Percentiles rank a stretch among this genome's conserved stretches.
Evolutionary conservation across 2,113 vertebrate species (phyloP).

Genomic region (Ramphastos sulfuratus): DNA sequence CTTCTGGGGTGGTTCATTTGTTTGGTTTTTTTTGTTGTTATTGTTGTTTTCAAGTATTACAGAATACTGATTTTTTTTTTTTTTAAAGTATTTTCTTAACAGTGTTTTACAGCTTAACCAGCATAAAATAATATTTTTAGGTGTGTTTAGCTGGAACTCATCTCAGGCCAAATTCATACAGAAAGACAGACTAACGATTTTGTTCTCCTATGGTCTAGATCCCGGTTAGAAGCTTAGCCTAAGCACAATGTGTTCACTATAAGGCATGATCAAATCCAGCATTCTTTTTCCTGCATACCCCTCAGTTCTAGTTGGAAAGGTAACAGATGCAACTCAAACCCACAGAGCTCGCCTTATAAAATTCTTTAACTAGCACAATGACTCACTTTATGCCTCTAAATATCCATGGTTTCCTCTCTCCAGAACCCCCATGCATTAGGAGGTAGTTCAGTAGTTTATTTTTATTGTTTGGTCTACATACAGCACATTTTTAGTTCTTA

Average conservation of each 20-base stretch:
- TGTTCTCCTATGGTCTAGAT: slow-evolving; percentile 49
- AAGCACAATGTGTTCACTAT: slow-evolving; percentile 66
- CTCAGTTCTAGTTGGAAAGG: slow-evolving; percentile 73
- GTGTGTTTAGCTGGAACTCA: slow-evolving; percentile 1
- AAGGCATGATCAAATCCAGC: slow-evolving; percentile 70
- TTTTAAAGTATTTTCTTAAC: not conserved
- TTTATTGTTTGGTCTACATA: slow-evolving; percentile 84
- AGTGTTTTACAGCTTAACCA: slow-evolving; percentile 12
- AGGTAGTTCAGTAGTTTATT: slow-evolving; percentile 81
- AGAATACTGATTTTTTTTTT: not conserved
- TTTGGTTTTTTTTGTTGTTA: not conserved
- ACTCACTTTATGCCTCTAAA: slow-evolving; percentile 81
- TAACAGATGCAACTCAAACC: slow-evolving; percentile 79
- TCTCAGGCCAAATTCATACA: slow-evolving; percentile 2
- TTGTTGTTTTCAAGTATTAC: not conserved
- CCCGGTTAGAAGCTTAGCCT: slow-evolving; percentile 45
- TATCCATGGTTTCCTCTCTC: slow-evolving; percentile 79
- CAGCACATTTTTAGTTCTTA: slow-evolving; percentile 75
- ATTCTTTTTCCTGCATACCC: slow-evolving; percentile 69
- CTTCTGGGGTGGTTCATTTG: not conserved
- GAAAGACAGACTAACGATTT: slow-evolving; percentile 31
- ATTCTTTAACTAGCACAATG: slow-evolving; percentile 77
- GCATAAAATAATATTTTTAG: slow-evolving; percentile 9
- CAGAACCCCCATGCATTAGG: slow-evolving; percentile 78
- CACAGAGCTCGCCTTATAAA: slow-evolving; percentile 76